These are phyloP conservation scores for Cryptocheilus praepositus DNA, from an alignment of 2,888 invertebrate species.

Conservation along the genomic window DNA sequence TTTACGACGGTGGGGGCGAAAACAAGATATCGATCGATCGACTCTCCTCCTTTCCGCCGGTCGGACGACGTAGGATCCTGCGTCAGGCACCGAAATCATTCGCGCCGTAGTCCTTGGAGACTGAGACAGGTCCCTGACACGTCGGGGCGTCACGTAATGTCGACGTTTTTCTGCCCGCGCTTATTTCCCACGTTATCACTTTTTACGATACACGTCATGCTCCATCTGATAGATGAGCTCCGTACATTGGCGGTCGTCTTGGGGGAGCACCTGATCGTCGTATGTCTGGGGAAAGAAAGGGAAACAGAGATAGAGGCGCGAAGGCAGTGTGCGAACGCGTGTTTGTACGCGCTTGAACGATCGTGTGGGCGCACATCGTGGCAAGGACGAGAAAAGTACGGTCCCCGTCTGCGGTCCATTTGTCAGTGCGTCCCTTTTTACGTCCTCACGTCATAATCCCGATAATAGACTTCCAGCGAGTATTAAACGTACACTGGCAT, in stretches of 20 bases:
- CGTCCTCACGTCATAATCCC: neutral
- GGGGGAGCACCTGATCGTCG: constrained; percentile 5
- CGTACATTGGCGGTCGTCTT: neutral
- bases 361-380: no score
- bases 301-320: no score
- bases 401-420: constrained; percentile 1
- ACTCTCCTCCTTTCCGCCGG: constrained; percentile 45
- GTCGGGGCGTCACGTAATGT: constrained; percentile 8
- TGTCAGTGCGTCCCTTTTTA: constrained; percentile 3
- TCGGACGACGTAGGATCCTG: constrained; percentile 30
- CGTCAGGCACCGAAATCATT: constrained; percentile 49
- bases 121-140: constrained; percentile 25
- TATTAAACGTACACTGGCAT: no score
- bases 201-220: constrained; percentile 5
- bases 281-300: neutral
- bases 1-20: constrained; percentile 50
- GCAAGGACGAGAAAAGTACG: neutral
- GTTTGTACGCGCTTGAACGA: no score
- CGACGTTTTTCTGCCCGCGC: constrained; percentile 2
- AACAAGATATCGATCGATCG: constrained; percentile 47
- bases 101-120: constrained; percentile 53
- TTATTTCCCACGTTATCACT: constrained; percentile 5
- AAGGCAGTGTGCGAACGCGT: no score
- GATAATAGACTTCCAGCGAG: no score
- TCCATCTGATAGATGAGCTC: constrained; percentile 5